These are phyloP conservation scores for Macrostomum cliftonense DNA, from an alignment of 2,888 invertebrate species.

Conservation along the genomic window DNA sequence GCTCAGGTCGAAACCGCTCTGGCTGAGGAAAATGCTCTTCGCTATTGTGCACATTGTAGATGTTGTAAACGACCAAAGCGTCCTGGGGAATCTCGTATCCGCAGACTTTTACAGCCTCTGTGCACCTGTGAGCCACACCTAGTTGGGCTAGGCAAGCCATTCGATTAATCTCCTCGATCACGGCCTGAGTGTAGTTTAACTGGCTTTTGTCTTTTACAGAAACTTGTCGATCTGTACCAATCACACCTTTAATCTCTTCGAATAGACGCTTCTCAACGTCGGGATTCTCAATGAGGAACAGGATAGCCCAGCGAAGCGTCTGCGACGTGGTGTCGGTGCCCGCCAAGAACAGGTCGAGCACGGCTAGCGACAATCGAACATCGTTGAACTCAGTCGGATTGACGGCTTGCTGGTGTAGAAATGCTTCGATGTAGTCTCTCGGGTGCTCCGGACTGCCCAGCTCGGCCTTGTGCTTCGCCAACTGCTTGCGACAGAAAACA, in stretches of 20 bases:
- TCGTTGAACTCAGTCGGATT: too few relatives aligned
- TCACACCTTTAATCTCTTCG: slow-evolving; percentile 32
- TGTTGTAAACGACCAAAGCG: slow-evolving; percentile 16
- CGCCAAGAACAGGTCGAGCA: slow-evolving; percentile 18
- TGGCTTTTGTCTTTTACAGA: slow-evolving; percentile 14
- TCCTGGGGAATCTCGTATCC: slow-evolving; percentile 23
- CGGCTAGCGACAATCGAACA: not conserved
- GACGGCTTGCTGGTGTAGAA: too few relatives aligned
- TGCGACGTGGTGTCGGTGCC: slow-evolving; percentile 55
- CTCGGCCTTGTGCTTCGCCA: too few relatives aligned
- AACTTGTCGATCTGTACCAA: slow-evolving; percentile 20
- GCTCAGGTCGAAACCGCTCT: slow-evolving; percentile 14
- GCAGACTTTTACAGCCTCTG: slow-evolving; percentile 17
- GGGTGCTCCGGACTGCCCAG: too few relatives aligned
- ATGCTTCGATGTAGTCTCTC: too few relatives aligned
- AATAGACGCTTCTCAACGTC: slow-evolving; percentile 47
- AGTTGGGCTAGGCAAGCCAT: slow-evolving; percentile 17
- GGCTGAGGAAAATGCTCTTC: slow-evolving; percentile 12
- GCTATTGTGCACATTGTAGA: slow-evolving; percentile 15
- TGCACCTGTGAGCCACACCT: slow-evolving; percentile 17
- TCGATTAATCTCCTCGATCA: slow-evolving; percentile 21
- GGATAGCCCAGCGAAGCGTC: slow-evolving; percentile 63
- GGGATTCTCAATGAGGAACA: slow-evolving; percentile 57
- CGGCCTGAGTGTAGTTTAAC: slow-evolving; percentile 19
- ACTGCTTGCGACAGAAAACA: too few relatives aligned